Percentiles rank a stretch among this genome's conserved stretches.
Evolutionary conservation across 1,140 invertebrate species (phyloP).

Genomic region (Asbolus verrucosus): DNA sequence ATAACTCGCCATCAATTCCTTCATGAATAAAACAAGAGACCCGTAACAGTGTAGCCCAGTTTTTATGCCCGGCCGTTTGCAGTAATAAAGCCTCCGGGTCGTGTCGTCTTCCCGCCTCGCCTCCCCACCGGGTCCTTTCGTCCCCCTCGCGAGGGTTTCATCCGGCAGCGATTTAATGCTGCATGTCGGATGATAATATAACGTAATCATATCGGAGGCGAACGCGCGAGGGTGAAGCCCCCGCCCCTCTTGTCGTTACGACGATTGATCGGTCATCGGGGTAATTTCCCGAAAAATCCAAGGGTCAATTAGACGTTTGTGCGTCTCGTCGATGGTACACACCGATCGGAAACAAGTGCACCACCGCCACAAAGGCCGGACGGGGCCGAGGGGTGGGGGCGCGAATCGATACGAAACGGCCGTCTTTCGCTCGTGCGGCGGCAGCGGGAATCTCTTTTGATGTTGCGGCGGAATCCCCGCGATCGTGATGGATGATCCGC

Average conservation of each 20-base stretch:
- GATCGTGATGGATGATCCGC: constrained; percentile 36
- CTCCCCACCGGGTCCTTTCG: not conserved
- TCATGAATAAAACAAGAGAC: constrained; percentile 42
- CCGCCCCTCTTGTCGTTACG: too few relatives aligned
- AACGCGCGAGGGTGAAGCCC: not conserved
- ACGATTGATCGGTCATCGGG: not conserved
- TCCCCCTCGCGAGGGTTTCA: constrained; percentile 8
- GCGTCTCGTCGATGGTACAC: too few relatives aligned
- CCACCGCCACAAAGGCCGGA: constrained; percentile 16
- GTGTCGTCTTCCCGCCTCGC: constrained; percentile 1
- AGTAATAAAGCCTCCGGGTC: constrained; percentile 36
- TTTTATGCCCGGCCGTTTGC: constrained; percentile 35
- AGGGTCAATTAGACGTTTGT: too few relatives aligned
- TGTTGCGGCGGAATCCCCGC: constrained; percentile 28
- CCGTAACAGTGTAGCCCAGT: constrained; percentile 34
- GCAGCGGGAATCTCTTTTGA: constrained; percentile 33
- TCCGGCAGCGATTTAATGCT: constrained; percentile 35
- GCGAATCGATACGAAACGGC: constrained; percentile 34
- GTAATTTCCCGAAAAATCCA: constrained; percentile 4
- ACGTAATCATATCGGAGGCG: constrained; percentile 24
- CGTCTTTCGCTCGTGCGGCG: constrained; percentile 23
- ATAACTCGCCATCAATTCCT: constrained; percentile 30
- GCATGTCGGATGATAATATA: constrained; percentile 30
- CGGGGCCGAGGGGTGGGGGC: constrained; percentile 20
- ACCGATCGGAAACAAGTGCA: constrained; percentile 6